Conservation (phyloP, 1,140 invertebrate genomes). For the Dermatophagoides farinae region DNA sequence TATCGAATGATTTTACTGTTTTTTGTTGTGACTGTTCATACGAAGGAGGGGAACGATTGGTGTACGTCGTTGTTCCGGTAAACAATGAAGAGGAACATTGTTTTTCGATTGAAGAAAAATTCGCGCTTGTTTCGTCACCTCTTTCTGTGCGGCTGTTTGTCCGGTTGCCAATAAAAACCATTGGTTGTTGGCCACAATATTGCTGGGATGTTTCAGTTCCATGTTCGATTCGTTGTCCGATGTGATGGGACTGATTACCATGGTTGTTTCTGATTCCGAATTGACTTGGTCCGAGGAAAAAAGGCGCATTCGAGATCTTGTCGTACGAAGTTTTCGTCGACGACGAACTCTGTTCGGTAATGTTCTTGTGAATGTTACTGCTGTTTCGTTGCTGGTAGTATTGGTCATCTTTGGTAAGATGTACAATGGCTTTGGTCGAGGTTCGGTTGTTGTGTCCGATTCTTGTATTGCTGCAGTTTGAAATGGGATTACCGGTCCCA, state of each 20-base stretch:
- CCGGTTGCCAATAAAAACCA: slow-evolving; percentile 1
- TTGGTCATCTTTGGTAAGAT: background rate
- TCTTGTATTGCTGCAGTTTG: background rate
- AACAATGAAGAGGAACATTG: background rate
- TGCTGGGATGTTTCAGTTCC: background rate
- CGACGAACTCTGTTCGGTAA: background rate
- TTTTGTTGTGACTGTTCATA: background rate
- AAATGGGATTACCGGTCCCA: background rate
- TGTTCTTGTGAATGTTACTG: background rate
- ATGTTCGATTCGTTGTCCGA: background rate
- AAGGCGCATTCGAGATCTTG: background rate
- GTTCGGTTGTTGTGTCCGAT: background rate
- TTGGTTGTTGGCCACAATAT: background rate
- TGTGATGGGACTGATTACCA: background rate
- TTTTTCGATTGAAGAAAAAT: background rate
- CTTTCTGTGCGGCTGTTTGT: background rate
- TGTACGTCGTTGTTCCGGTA: background rate
- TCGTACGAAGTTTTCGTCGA: background rate
- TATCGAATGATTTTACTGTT: too few species aligned
- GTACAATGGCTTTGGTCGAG: background rate
- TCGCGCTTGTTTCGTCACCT: background rate
- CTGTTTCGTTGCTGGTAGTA: background rate
- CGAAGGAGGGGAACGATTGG: slow-evolving; percentile 2
- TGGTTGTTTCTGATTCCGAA: background rate
- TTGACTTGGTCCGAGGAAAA: background rate